These are phyloP conservation scores for Drosophila flavopinicola DNA, from an alignment of 2,888 invertebrate species.

Conservation along the genomic window DNA sequence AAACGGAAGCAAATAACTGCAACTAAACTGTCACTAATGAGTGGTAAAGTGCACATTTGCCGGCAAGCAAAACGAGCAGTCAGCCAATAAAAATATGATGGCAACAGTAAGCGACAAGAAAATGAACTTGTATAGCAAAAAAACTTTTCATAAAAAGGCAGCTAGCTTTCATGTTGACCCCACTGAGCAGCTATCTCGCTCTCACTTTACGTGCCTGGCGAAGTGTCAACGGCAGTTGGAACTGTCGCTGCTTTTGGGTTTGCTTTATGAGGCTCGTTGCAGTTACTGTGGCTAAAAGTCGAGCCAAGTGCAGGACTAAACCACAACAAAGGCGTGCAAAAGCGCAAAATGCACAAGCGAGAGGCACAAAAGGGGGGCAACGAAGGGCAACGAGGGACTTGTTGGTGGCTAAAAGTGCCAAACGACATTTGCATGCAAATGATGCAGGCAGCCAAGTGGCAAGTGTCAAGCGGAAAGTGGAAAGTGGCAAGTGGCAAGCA, in stretches of 20 bases:
- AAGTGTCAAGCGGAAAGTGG: constrained; percentile 19
- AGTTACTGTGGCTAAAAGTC: constrained; percentile 53
- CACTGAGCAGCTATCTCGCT: neutral
- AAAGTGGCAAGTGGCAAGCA: constrained; percentile 13
- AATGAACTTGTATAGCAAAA: constrained; percentile 39
- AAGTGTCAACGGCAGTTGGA: constrained; percentile 75
- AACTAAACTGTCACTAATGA: constrained; percentile 70
- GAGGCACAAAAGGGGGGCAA: constrained; percentile 7
- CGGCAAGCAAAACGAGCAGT: constrained; percentile 47
- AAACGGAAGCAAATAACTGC: constrained; percentile 32
- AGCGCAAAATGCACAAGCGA: constrained; percentile 66
- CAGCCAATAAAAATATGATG: constrained; percentile 58
- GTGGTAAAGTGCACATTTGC: constrained; percentile 72
- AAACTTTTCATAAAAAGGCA: constrained; percentile 65
- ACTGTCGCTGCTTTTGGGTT: constrained; percentile 64
- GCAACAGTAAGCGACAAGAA: constrained; percentile 30
- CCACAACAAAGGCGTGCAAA: constrained; percentile 72
- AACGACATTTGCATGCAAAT: constrained; percentile 80
- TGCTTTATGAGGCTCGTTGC: constrained; percentile 67
- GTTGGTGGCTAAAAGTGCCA: constrained; percentile 64
- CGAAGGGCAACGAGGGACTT: constrained; percentile 22
- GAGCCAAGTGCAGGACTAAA: constrained; percentile 68
- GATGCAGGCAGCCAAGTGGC: constrained; percentile 53
- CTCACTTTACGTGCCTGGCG: constrained; percentile 60
- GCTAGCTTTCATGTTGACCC: constrained; percentile 8